These are phyloP conservation scores for Standfussiana lucernea DNA, from an alignment of 2,888 invertebrate species.

Conservation along the genomic window DNA sequence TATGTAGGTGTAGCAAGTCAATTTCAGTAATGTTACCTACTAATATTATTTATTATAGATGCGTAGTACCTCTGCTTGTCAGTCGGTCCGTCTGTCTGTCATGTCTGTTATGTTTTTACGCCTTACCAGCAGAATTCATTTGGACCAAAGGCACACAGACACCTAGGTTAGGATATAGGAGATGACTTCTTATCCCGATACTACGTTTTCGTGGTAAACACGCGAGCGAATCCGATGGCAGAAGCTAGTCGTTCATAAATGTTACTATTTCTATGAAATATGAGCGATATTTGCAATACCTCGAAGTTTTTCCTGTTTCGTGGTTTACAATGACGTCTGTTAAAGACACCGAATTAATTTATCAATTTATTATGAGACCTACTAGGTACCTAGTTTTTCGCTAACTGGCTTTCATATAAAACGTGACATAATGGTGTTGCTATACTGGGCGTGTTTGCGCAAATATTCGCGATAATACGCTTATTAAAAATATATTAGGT, in stretches of 20 bases:
- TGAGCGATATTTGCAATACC: neutral
- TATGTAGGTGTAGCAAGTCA: neutral
- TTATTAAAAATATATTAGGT: neutral
- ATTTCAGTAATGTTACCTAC: neutral
- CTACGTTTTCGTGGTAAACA: neutral
- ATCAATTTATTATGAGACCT: neutral
- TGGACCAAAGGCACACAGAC: neutral
- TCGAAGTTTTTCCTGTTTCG: conserved; percentile 9
- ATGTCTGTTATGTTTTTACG: neutral
- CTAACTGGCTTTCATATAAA: neutral
- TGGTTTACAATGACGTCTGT: neutral
- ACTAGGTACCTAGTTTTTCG: neutral
- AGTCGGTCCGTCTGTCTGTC: neutral
- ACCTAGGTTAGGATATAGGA: neutral
- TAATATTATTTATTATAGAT: neutral
- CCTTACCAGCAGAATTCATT: neutral
- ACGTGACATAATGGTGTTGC: neutral
- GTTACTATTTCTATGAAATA: neutral
- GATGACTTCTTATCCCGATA: neutral
- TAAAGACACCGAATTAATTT: conserved; percentile 1
- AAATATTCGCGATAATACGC: neutral
- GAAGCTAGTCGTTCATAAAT: neutral
- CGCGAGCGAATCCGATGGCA: neutral
- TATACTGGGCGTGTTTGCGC: neutral
- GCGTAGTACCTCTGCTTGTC: neutral